These are phyloP conservation scores for Lethrus apterus DNA, from an alignment of 1,140 invertebrate species.

Conservation along the genomic window DNA sequence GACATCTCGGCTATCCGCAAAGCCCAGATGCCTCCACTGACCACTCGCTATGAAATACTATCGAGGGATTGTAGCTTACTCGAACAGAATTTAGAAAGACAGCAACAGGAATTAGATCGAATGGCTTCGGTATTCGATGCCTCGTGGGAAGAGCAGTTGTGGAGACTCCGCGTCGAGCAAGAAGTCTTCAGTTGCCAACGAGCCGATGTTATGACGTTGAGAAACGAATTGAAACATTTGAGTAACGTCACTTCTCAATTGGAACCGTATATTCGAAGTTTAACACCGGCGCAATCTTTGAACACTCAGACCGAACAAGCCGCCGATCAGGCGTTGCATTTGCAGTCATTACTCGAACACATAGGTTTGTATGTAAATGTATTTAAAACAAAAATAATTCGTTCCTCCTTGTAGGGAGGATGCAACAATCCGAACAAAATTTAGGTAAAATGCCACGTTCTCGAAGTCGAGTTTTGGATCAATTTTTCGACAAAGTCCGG, in stretches of 20 bases:
- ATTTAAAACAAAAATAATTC: background rate
- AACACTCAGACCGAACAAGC: conserved; percentile 22
- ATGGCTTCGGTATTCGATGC: conserved; percentile 54
- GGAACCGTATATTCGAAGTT: conserved; percentile 56
- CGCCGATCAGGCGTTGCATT: conserved; percentile 39
- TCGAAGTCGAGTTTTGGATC: conserved; percentile 35
- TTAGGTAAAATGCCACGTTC: conserved; percentile 38
- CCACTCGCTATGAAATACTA: conserved; percentile 50
- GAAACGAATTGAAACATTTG: conserved; percentile 59
- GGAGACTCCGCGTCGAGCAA: conserved; percentile 59
- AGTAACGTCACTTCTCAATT: conserved; percentile 55
- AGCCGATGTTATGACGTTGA: conserved; percentile 56
- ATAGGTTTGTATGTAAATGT: too few species aligned
- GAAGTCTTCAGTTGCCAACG: conserved; percentile 54
- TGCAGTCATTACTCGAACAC: conserved; percentile 51
- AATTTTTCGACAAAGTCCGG: conserved; percentile 24
- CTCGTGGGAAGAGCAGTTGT: conserved; percentile 63
- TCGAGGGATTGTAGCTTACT: conserved; percentile 53
- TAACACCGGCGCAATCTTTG: conserved; percentile 41
- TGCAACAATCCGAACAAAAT: conserved; percentile 28
- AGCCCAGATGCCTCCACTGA: conserved; percentile 51
- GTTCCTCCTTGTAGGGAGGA: conserved; percentile 20
- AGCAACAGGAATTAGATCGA: conserved; percentile 56
- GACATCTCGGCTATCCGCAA: conserved; percentile 51
- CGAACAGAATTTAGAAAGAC: conserved; percentile 56